Conservation (phyloP, 2,888 invertebrate genomes). For the Chirona hameri region DNA sequence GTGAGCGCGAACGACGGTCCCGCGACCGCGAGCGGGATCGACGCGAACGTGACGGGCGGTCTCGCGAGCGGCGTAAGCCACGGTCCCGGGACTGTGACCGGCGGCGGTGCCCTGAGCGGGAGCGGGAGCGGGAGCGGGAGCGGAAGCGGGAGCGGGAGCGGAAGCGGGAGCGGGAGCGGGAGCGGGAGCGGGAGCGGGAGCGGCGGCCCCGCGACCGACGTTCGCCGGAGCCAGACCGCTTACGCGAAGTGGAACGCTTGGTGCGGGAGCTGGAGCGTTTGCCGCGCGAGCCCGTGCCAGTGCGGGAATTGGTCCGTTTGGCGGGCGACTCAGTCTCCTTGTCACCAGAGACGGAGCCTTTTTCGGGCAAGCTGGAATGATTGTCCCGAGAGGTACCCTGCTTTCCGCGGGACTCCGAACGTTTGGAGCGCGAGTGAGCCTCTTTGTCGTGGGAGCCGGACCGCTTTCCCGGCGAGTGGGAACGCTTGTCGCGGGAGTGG, state of each 20-base stretch:
- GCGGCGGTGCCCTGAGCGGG: neutral
- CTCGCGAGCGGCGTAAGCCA: neutral
- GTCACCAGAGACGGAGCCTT: neutral
- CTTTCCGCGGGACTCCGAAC: neutral
- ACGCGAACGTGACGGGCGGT: neutral
- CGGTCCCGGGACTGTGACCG: neutral
- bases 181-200: neutral
- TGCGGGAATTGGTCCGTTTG: neutral
- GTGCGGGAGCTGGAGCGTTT: neutral
- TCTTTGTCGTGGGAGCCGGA: neutral
- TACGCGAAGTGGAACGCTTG: neutral
- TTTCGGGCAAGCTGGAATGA: neutral
- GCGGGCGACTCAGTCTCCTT: neutral
- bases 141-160: neutral
- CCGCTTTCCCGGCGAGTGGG: neutral
- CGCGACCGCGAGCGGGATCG: neutral
- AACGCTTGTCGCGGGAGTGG: neutral
- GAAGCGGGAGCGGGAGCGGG: too few relatives aligned
- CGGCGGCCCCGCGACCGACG: neutral
- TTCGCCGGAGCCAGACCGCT: neutral
- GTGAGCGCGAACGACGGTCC: neutral
- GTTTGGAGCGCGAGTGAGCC: neutral
- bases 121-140: neutral
- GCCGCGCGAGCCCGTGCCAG: neutral
- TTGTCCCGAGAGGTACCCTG: neutral